phyloP scores from a whole-genome alignment of 2,888 invertebrate species.

The Harmothoe impar region DNA sequence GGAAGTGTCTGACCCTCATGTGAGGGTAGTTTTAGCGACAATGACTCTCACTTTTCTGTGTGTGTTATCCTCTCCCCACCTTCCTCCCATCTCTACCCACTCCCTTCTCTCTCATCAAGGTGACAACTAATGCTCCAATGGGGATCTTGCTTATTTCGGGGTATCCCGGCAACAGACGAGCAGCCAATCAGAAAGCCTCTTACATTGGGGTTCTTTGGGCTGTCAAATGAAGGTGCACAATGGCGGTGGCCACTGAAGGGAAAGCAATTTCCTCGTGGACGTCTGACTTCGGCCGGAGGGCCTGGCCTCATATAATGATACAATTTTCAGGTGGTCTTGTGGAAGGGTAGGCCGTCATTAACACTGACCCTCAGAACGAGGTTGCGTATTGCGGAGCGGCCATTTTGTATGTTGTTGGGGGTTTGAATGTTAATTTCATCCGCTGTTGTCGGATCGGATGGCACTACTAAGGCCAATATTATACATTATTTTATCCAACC shows the following conservation, averaged over 20 bases:
- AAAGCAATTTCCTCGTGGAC: neutral
- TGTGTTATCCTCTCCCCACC: no score
- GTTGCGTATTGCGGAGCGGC: neutral
- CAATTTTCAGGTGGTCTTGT: constrained; percentile 24
- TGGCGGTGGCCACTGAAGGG: neutral
- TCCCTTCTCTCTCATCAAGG: no score
- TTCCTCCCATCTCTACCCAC: no score
- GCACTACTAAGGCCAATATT: no score
- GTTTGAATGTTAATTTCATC: no score
- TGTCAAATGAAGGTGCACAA: constrained; percentile 28
- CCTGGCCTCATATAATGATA: neutral
- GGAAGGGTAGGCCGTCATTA: neutral
- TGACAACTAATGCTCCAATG: neutral
- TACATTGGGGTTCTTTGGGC: neutral
- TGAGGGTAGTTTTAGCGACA: no score
- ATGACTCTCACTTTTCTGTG: no score
- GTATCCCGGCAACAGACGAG: constrained; percentile 23
- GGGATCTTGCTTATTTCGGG: neutral
- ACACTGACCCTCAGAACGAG: neutral
- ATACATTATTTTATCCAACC: no score
- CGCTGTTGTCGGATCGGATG: no score
- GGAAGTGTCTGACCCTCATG: no score
- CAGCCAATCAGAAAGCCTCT: constrained; percentile 42
- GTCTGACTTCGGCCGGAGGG: neutral
- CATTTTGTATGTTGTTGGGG: neutral